Conservation (phyloP, 1,140 invertebrate species). For the Diorhabda sublineata region DNA sequence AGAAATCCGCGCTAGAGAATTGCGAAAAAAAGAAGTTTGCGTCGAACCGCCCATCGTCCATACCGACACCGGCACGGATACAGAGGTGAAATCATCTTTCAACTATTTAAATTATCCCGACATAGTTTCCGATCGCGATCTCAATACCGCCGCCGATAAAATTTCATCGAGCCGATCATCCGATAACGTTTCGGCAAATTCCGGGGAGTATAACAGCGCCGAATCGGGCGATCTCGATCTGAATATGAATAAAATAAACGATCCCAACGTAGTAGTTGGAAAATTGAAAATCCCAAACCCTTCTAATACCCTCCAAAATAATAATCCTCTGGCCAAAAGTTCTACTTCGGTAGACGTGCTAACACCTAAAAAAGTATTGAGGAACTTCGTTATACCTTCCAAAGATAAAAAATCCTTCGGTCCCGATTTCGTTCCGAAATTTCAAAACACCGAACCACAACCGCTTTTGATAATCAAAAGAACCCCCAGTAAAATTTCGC, state of each 20-base stretch:
- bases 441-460: conserved; percentile 33
- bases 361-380: conserved; percentile 19
- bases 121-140: conserved; percentile 28
- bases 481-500: conserved; percentile 44
- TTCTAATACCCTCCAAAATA: neutral
- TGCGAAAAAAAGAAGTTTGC: conserved; percentile 64
- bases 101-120: conserved; percentile 32
- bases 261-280: conserved; percentile 26
- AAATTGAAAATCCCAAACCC: conserved; percentile 26
- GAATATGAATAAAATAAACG: conserved; percentile 29
- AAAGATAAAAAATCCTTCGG: conserved; percentile 39
- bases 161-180: conserved; percentile 30
- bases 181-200: conserved; percentile 36
- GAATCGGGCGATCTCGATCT: conserved; percentile 37
- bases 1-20: conserved; percentile 60
- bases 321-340: conserved; percentile 31
- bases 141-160: conserved; percentile 13
- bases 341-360: conserved; percentile 26
- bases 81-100: conserved; percentile 59
- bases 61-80: conserved; percentile 68
- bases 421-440: conserved; percentile 36
- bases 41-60: conserved; percentile 59
- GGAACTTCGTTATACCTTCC: conserved; percentile 41
- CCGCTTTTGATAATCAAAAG: conserved; percentile 46
- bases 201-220: conserved; percentile 41